These are phyloP conservation scores for Fragum sueziense DNA, from an alignment of 2,888 invertebrate species.

Conservation along the genomic window DNA sequence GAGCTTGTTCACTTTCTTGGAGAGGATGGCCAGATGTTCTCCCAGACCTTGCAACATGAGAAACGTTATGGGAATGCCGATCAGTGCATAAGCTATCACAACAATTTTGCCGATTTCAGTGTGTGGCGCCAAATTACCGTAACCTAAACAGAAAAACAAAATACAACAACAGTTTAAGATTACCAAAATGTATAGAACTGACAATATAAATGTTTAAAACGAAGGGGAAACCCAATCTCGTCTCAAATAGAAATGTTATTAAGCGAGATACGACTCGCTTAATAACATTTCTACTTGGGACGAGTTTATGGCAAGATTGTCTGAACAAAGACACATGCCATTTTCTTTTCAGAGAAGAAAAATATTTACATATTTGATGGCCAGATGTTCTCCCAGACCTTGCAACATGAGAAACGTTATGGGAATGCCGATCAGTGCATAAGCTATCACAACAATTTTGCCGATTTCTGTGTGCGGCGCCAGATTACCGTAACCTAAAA, in stretches of 20 bases:
- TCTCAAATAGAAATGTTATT: no score
- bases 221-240: no score
- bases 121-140: slow-evolving; percentile 74
- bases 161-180: background rate
- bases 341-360: no score
- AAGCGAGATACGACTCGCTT: no score
- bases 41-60: slow-evolving; percentile 73
- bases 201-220: no score
- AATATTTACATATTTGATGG: no score
- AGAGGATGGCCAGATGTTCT: slow-evolving; percentile 66
- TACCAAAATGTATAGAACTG: no score
- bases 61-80: slow-evolving; percentile 76
- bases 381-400: slow-evolving; percentile 72
- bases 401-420: slow-evolving; percentile 73
- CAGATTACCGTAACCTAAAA: slow-evolving; percentile 76
- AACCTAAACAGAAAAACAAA: slow-evolving; percentile 63
- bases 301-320: no score
- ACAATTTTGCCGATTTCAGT: slow-evolving; percentile 71
- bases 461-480: slow-evolving; percentile 73
- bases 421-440: slow-evolving; percentile 76
- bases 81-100: slow-evolving; percentile 73
- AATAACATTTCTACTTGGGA: no score
- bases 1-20: slow-evolving; percentile 66
- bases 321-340: no score
- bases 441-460: slow-evolving; percentile 70